Percentiles rank a stretch among this genome's conserved stretches.
phyloP scores from a whole-genome alignment of 2,888 invertebrate genomes.

The Apamea anceps region DNA sequence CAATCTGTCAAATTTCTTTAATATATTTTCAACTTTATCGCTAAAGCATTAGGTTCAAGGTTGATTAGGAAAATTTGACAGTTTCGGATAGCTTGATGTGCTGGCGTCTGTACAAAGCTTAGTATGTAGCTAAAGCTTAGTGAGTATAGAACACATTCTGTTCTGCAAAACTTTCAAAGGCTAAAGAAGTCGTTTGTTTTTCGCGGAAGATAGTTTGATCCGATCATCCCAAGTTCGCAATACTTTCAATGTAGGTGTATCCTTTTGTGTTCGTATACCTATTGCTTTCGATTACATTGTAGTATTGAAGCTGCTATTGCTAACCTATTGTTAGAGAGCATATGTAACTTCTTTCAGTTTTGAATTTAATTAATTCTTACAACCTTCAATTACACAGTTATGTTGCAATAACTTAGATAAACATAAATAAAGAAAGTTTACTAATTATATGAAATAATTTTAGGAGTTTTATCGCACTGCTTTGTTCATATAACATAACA shows the following conservation, averaged over 20 bases:
- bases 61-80: too few relatives aligned
- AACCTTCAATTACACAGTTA: neutral
- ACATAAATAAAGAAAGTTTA: neutral
- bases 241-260: neutral
- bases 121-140: too few relatives aligned
- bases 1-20: too few relatives aligned
- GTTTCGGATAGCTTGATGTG: too few relatives aligned
- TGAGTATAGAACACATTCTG: too few relatives aligned
- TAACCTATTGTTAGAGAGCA: neutral
- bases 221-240: neutral
- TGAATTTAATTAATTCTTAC: neutral
- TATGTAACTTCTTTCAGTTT: neutral
- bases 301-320: neutral
- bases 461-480: neutral
- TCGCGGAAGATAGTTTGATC: neutral
- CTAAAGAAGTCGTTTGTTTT: slow-evolving; percentile 27
- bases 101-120: too few relatives aligned
- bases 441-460: neutral
- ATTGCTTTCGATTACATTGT: neutral
- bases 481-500: neutral
- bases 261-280: slow-evolving; percentile 18
- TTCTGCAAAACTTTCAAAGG: slow-evolving; percentile 17
- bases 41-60: too few relatives aligned
- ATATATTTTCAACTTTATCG: too few relatives aligned
- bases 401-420: neutral